A percentile compares a stretch with the other conserved stretches of the same genome.
These are phyloP conservation scores for Caenorhabditis zanzibari DNA, from an alignment of 2,888 invertebrate species.

Conservation along the genomic window DNA sequence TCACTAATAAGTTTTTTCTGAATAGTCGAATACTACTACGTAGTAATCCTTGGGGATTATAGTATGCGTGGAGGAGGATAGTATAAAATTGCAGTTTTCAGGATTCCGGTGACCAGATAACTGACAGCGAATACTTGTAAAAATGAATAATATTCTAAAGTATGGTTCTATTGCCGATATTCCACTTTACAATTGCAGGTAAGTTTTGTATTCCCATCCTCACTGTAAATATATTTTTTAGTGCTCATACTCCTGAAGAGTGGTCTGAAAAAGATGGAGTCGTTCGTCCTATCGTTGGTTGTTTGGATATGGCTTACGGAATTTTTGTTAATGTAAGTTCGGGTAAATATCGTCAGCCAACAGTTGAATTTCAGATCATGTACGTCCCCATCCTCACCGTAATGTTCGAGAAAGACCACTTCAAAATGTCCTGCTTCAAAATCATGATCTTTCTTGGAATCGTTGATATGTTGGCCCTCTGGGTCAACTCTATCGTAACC, in stretches of 20 bases:
- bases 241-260: slow-evolving; percentile 44
- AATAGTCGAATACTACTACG: slow-evolving; percentile 23
- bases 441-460: slow-evolving; percentile 57
- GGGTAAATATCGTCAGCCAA: neutral
- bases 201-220: neutral
- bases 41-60: slow-evolving; percentile 24
- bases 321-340: slow-evolving; percentile 36
- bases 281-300: slow-evolving; percentile 31
- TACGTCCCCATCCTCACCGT: slow-evolving; percentile 46
- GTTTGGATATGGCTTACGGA: slow-evolving; percentile 39
- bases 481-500: slow-evolving; percentile 48
- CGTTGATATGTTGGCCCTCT: slow-evolving; percentile 50
- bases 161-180: slow-evolving; percentile 46
- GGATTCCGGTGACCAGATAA: neutral
- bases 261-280: slow-evolving; percentile 40
- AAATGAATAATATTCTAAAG: slow-evolving; percentile 44
- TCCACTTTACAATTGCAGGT: slow-evolving; percentile 59
- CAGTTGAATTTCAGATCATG: slow-evolving; percentile 27
- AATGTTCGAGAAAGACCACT: slow-evolving; percentile 43
- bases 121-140: neutral
- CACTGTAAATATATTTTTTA: no score
- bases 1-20: neutral
- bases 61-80: neutral
- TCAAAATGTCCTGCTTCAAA: slow-evolving; percentile 58
- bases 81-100: slow-evolving; percentile 20